These are phyloP conservation scores for Azemiops feae DNA, from an alignment of 2,113 vertebrate genomes.

Conservation along the genomic window DNA sequence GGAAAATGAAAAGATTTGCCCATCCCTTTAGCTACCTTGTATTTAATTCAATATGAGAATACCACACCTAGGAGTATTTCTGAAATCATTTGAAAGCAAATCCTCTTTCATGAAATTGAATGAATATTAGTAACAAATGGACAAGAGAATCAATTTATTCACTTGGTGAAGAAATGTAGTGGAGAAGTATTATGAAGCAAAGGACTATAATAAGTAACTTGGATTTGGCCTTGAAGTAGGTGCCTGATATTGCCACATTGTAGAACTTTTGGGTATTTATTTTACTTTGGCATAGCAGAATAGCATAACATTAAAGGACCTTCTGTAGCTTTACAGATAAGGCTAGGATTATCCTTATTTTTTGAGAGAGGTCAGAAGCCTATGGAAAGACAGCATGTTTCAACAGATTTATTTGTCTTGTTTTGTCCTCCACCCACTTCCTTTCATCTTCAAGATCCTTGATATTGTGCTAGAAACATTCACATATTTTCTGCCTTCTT, in stretches of 20 bases:
- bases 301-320: accelerated
- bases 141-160: not conserved
- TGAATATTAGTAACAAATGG: not conserved
- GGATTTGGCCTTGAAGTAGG: not conserved
- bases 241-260: not conserved
- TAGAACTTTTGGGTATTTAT: not conserved
- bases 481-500: not conserved
- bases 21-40: not conserved
- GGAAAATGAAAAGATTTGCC: not conserved
- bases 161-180: not conserved
- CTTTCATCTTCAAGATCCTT: not conserved
- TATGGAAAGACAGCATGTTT: not conserved
- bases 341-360: not conserved
- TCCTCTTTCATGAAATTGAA: not conserved
- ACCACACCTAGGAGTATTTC: not conserved
- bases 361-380: not conserved
- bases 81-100: not conserved
- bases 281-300: not conserved
- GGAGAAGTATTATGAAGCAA: not conserved
- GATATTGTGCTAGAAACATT: not conserved
- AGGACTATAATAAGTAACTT: not conserved
- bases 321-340: not conserved
- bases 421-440: constrained; percentile 4
- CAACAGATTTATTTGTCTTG: not conserved
- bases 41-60: not conserved